phyloP scores from a whole-genome alignment of 2,797 vertebrate genomes.

The Hoplostethus mediterraneus region DNA sequence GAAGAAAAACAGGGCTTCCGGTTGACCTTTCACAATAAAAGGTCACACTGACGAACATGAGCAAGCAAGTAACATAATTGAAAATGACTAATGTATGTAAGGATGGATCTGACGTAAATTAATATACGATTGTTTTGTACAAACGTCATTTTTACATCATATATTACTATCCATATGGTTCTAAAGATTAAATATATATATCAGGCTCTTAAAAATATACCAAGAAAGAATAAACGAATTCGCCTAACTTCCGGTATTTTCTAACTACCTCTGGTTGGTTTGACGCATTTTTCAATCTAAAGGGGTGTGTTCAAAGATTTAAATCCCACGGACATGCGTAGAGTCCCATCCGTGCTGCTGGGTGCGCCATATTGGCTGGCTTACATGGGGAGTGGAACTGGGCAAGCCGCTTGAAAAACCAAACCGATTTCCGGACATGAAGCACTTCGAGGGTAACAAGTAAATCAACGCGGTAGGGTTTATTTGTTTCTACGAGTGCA shows the following conservation, averaged over 20 bases:
- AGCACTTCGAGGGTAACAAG: slow-evolving; percentile 54
- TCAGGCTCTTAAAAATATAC: no score
- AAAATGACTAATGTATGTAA: no score
- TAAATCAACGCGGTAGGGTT: slow-evolving; percentile 62
- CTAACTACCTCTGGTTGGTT: neutral
- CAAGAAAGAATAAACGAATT: no score
- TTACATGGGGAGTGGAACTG: slow-evolving; percentile 79
- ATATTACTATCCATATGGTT: no score
- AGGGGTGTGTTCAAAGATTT: slow-evolving; percentile 85
- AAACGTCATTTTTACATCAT: no score
- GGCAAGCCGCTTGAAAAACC: slow-evolving; percentile 63
- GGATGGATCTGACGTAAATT: no score
- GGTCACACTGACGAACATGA: no score
- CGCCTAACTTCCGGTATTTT: neutral
- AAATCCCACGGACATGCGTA: slow-evolving; percentile 90
- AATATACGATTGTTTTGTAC: no score
- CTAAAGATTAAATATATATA: no score
- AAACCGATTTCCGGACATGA: slow-evolving; percentile 67
- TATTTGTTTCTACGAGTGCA: slow-evolving; percentile 41
- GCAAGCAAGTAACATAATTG: no score
- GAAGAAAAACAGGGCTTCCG: no score
- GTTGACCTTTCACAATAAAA: no score
- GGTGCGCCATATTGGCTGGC: slow-evolving; percentile 87
- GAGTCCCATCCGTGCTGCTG: slow-evolving; percentile 67
- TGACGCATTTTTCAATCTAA: neutral